Conservation (phyloP, 2,888 invertebrate genomes). For the Tachystola acroxantha region DNA sequence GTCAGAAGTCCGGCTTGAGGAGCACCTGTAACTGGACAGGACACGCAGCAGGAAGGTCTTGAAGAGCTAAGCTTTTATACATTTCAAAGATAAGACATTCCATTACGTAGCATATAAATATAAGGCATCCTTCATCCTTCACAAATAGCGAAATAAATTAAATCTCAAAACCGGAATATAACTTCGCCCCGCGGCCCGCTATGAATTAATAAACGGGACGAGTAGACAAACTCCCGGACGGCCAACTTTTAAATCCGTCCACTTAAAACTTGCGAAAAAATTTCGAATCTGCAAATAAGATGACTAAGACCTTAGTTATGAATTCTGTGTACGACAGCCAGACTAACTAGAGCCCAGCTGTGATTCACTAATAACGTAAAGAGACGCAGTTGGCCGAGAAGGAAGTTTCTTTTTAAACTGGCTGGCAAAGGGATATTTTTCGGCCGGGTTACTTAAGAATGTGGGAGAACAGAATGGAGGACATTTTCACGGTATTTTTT, state of each 20-base stretch:
- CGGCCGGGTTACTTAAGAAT: slow-evolving; percentile 6
- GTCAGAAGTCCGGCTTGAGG: no score
- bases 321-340: slow-evolving; percentile 16
- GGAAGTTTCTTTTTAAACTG: not conserved
- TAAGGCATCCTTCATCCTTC: no score
- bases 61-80: no score
- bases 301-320: slow-evolving; percentile 21
- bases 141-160: slow-evolving; percentile 3
- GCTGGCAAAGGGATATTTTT: slow-evolving; percentile 8
- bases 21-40: no score
- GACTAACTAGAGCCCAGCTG: slow-evolving; percentile 7
- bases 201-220: slow-evolving; percentile 22
- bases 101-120: no score
- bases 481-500: slow-evolving; percentile 2
- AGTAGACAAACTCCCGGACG: slow-evolving; percentile 4
- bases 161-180: not conserved
- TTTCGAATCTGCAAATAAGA: slow-evolving; percentile 24
- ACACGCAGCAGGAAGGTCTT: no score
- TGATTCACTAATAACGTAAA: no score
- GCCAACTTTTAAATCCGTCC: slow-evolving; percentile 21
- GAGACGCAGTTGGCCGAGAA: no score
- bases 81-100: no score
- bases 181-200: not conserved
- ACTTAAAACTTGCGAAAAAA: slow-evolving; percentile 25
- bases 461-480: not conserved